Evolutionary conservation across 2,797 vertebrate genomes (phyloP).

Genomic region (Protonibea diacanthus): DNA sequence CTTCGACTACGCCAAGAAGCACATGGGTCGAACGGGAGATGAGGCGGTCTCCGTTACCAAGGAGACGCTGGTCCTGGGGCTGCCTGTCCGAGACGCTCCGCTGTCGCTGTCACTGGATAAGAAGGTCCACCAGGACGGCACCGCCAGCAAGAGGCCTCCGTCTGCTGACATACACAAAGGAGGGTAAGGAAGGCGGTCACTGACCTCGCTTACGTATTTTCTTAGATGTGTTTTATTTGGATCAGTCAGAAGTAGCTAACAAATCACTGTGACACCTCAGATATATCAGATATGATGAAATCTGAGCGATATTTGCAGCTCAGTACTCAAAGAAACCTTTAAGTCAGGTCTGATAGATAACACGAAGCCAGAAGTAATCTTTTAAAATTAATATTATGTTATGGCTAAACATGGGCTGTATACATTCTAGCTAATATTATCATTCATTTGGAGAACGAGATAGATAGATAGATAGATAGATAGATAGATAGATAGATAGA

Average conservation of each 20-base stretch:
- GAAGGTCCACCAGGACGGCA: conserved; percentile 91
- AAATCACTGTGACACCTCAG: background rate
- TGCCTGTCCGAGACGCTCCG: conserved; percentile 92
- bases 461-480: too few species aligned
- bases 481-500: too few species aligned
- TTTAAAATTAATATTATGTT: too few species aligned
- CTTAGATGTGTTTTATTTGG: background rate
- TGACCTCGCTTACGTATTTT: background rate
- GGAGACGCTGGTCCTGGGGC: conserved; percentile 93
- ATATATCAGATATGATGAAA: background rate
- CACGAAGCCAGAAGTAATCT: too few species aligned
- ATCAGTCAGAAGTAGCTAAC: background rate
- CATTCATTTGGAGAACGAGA: too few species aligned
- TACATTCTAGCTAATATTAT: background rate
- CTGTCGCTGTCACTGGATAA: conserved; percentile 91
- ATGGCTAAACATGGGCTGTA: too few species aligned
- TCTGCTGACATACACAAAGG: conserved; percentile 92
- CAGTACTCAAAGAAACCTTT: background rate
- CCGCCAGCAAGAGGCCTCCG: conserved; percentile 91
- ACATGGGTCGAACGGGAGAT: conserved; percentile 95
- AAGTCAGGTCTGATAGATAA: background rate
- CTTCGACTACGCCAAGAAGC: conserved; percentile 98
- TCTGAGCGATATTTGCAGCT: background rate
- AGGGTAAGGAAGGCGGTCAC: conserved; percentile 90
- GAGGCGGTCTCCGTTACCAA: conserved; percentile 93